phyloP scores from a whole-genome alignment of 2,888 invertebrate species.

The Ormyrus rosae region DNA sequence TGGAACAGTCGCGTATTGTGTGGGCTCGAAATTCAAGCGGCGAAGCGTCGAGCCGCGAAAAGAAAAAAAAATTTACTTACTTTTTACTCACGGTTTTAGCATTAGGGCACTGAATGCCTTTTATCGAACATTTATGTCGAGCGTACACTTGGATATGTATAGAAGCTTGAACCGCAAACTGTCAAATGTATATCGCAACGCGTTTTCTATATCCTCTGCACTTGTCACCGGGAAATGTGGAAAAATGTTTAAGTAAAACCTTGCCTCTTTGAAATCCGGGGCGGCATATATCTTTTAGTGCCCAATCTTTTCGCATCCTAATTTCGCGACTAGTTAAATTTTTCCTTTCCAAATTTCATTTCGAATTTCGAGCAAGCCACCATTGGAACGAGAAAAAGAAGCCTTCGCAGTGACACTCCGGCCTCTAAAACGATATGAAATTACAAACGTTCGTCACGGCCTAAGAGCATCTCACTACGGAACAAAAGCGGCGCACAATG shows the following conservation, averaged over 20 bases:
- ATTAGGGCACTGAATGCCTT: constrained; percentile 14
- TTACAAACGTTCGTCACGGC: constrained; percentile 36
- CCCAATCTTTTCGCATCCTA: too few species aligned
- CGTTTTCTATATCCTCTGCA: constrained; percentile 10
- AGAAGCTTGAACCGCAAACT: constrained; percentile 40
- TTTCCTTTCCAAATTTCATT: too few species aligned
- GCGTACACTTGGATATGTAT: too few species aligned
- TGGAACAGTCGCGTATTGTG: neutral
- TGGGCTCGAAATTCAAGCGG: neutral
- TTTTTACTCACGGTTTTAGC: neutral
- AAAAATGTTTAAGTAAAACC: too few species aligned
- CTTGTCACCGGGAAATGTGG: too few species aligned
- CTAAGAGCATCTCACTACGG: neutral
- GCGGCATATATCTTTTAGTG: too few species aligned
- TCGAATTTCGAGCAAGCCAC: too few species aligned
- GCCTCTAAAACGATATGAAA: constrained; percentile 28
- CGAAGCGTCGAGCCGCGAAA: neutral
- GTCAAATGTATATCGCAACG: constrained; percentile 34
- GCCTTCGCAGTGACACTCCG: neutral
- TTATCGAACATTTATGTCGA: constrained; percentile 46
- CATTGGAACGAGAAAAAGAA: too few species aligned
- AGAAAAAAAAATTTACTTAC: constrained; percentile 16
- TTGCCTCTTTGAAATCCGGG: too few species aligned
- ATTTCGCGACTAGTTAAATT: too few species aligned
- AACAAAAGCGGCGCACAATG: too few species aligned